Evolutionary conservation across 2,797 vertebrate genomes (phyloP), one percentile per base, ranked within the genome.

Genomic region (Etheostoma nigrum): DNA sequence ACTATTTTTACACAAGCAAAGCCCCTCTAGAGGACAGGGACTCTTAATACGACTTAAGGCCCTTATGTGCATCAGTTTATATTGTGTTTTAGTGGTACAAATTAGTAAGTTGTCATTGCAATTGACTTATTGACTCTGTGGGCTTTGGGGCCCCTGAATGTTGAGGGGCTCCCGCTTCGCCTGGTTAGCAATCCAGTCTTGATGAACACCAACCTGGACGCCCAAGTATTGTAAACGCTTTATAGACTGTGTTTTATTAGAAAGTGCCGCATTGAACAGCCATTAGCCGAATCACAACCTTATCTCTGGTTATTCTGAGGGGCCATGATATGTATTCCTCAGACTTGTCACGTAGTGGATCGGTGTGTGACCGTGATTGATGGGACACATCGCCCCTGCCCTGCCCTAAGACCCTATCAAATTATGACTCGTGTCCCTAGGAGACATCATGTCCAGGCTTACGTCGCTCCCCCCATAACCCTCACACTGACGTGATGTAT

Each of bases 351-450:
- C 18, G n/a, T 25, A 54, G 18, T 57, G 21, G 58, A 73, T 78
- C 36, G 10, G 74, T 25, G 45, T 40, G 36, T 40, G 36, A 40
- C 36, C 10, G 18, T 87, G 89, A 89, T 64, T 72, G 83, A 90
- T 88, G 77, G 72, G 60, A 57, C 44, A 3, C 59, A 16, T 45
- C 55, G 47, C 4, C 71, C 58, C 36, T 76, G 74, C 14, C 48
- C 73, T 60, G 73, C 72, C 82, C 27, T 10, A 64, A 59, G 69
- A 75, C 73, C 72, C 78, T 49, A n/a, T 66, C 74, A 70, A 60
- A 48, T 55, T 36, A 76, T 79, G 67, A 76, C 54, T 64, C 68
- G 54, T 14, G 60, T 45, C 57, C 73, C 62, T 72, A 63, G 36
- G 67, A 75, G 65, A 78, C 15, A 21, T 61, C 71, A 74, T 64